Evolutionary conservation across 2,113 vertebrate species (phyloP), one percentile per base, ranked within the genome.

Genomic region (Xyliphius kryptos): DNA sequence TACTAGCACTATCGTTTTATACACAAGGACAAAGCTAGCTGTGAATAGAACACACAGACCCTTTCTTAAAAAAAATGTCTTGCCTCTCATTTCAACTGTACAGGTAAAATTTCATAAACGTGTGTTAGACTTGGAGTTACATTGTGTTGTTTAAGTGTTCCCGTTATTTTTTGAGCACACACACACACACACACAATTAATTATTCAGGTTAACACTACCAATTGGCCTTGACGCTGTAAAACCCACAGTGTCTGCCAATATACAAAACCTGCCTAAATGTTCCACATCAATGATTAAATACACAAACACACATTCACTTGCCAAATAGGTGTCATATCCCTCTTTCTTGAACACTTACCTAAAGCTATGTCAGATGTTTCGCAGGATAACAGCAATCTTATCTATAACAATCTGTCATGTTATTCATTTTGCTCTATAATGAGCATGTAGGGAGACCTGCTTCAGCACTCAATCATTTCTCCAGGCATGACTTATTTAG

Each of bases 381-480:
- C 38, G 13, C 8, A 22, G 9, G 12, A 61, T 20, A 14, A 61
- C 44, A 49, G 46, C 4, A 20, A 36, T 21, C 38, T 41, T 5
- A 43, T 56, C 55, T 56, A 37, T 9, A 61, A 49, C 17, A 14
- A 37, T 15, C 2, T 49, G 58, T 48, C 46, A 61, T 19, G 48
- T 37, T 19, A 37, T 16, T 2, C 44, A 14, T 32, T 37, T 56
- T 38, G 2, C 47, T 49, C 46, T 9, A 37, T 16, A 10, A 13
- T 38, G 17, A 6, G 43, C 13, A 37, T 32, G 26, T 48, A 11
- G 11, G 17, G 14, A 48, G 56, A 47, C 44, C 41, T 3, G 43
- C 5, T 48, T 13, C 26, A 19, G 43, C 5, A 40, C 3, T n/a
- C 26, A n/a, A 14, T 20, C 17, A 11, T 36, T 21, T 50, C 17